Evolutionary conservation across 2,113 vertebrate genomes (phyloP).

Genomic region (Gopherus flavomarginatus): DNA sequence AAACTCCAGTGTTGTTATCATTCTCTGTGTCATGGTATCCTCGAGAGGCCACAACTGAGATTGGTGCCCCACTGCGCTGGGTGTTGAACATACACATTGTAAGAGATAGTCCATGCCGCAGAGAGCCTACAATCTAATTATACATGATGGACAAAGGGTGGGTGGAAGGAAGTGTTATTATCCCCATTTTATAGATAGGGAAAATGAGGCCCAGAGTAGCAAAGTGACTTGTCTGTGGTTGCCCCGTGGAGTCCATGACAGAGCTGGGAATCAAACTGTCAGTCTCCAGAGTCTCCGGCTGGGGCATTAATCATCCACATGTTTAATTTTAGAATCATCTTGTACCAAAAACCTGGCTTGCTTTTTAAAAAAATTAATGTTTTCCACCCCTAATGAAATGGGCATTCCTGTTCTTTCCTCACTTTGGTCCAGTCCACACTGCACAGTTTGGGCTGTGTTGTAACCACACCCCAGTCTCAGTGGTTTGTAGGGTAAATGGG

Average conservation of each 20-base stretch:
- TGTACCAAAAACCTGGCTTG: background rate
- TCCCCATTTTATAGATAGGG: background rate
- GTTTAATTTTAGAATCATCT: background rate
- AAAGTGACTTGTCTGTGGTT: background rate
- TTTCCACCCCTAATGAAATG: background rate
- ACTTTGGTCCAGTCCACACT: background rate
- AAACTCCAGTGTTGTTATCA: background rate
- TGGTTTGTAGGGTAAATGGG: background rate
- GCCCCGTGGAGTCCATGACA: background rate
- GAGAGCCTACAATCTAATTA: background rate
- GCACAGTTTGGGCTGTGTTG: accelerated
- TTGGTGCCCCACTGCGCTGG: background rate
- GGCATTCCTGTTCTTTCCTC: background rate
- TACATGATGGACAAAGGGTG: background rate
- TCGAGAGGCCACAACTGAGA: background rate
- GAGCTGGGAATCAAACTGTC: background rate
- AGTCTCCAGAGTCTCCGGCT: accelerated
- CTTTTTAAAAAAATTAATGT: background rate
- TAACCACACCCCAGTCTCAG: background rate
- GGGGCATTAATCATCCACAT: background rate
- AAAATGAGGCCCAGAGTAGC: background rate
- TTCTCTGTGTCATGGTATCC: background rate
- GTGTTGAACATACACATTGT: background rate
- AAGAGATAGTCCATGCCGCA: background rate
- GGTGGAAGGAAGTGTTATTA: background rate